These are phyloP conservation scores for Periphyllus acericola DNA, from an alignment of 2,888 invertebrate species.

Conservation along the genomic window DNA sequence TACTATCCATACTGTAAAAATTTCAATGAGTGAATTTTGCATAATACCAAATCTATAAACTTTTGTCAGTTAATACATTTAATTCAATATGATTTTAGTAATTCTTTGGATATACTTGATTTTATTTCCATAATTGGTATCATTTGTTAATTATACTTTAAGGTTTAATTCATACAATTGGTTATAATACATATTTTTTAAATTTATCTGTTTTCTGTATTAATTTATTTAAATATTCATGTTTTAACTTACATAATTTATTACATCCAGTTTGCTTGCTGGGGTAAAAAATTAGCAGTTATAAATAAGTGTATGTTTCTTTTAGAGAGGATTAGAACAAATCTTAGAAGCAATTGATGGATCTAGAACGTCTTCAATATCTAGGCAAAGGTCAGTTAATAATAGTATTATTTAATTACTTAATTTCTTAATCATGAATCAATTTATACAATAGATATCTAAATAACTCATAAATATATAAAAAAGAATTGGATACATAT, in stretches of 20 bases:
- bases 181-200: too few relatives aligned
- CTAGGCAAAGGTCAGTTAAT: conserved; percentile 48
- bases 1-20: too few relatives aligned
- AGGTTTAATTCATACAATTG: too few relatives aligned
- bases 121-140: too few relatives aligned
- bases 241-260: not conserved
- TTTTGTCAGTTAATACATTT: too few relatives aligned
- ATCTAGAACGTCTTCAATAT: conserved; percentile 57
- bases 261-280: not conserved
- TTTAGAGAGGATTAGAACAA: conserved; percentile 54
- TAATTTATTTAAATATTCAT: not conserved
- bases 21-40: too few relatives aligned
- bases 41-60: too few relatives aligned
- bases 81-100: too few relatives aligned
- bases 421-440: not conserved
- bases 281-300: not conserved
- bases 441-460: not conserved
- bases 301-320: not conserved
- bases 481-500: too few relatives aligned
- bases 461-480: not conserved
- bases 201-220: too few relatives aligned
- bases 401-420: not conserved
- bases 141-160: too few relatives aligned
- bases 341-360: conserved; percentile 56
- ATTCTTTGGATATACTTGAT: too few relatives aligned